phyloP scores from a whole-genome alignment of 2,888 invertebrate genomes.

The Podotricha telesiphe region DNA sequence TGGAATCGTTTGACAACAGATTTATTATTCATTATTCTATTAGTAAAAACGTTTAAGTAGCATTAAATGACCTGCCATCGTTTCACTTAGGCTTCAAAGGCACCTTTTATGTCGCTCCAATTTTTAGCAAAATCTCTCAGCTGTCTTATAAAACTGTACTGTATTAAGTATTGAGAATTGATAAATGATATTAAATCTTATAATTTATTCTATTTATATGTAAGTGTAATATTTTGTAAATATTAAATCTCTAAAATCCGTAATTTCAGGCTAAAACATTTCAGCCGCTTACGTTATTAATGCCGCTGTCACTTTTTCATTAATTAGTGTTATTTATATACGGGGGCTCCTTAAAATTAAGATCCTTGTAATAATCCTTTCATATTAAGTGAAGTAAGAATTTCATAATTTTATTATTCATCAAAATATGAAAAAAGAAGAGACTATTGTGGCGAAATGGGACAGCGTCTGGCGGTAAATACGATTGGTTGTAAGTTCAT shows the following conservation, averaged over 20 bases:
- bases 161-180: background rate
- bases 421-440: background rate
- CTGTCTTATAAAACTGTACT: background rate
- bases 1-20: background rate
- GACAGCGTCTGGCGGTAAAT: too few relatives aligned
- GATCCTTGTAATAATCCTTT: background rate
- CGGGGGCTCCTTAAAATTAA: background rate
- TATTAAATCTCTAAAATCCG: too few relatives aligned
- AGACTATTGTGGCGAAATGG: too few relatives aligned
- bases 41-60: background rate
- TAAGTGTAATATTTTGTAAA: background rate
- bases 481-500: too few relatives aligned
- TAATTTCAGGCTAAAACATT: background rate
- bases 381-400: background rate
- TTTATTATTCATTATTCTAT: slow-evolving; percentile 3
- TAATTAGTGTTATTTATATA: slow-evolving; percentile 3
- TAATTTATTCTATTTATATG: too few relatives aligned
- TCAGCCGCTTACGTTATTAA: background rate
- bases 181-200: background rate
- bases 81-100: slow-evolving; percentile 3
- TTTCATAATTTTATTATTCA: background rate
- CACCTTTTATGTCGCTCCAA: background rate
- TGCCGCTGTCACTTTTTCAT: background rate
- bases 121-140: background rate
- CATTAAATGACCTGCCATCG: background rate